Percentiles rank a stretch among this genome's conserved stretches.
Evolutionary conservation across 2,113 vertebrate genomes (phyloP).

Genomic region (Euleptes europaea): DNA sequence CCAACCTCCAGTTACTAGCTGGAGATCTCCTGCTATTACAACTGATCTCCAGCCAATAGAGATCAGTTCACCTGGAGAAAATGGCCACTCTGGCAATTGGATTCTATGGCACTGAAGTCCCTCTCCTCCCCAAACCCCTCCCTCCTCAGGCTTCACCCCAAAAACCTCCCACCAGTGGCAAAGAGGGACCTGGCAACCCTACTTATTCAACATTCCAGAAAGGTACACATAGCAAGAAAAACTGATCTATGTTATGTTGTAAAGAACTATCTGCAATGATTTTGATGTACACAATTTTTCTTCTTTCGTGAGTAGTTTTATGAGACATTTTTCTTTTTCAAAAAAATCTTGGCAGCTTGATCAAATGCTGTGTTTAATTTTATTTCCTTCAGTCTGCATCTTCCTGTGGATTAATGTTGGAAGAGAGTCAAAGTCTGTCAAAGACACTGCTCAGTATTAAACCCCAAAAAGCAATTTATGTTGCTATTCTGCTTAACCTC

Average conservation of each 20-base stretch:
- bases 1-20: too few relatives aligned
- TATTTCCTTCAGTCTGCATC: not conserved
- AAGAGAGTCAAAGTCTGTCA: not conserved
- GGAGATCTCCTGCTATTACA: too few relatives aligned
- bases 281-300: not conserved
- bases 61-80: too few relatives aligned
- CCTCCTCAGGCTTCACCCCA: too few relatives aligned
- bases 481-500: constrained; percentile 5
- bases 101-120: too few relatives aligned
- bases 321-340: constrained; percentile 18
- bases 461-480: not conserved
- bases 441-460: not conserved
- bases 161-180: too few relatives aligned
- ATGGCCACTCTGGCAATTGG: too few relatives aligned
- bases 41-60: too few relatives aligned
- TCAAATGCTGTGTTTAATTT: not conserved
- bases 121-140: too few relatives aligned
- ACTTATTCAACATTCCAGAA: not conserved
- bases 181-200: too few relatives aligned
- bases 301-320: not conserved
- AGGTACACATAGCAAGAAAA: not conserved
- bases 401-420: constrained; percentile 6
- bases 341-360: not conserved
- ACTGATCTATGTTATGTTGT: not conserved
- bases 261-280: not conserved